phyloP scores from a whole-genome alignment of 2,797 vertebrate species.

The Chlorospingus flavigularis region DNA sequence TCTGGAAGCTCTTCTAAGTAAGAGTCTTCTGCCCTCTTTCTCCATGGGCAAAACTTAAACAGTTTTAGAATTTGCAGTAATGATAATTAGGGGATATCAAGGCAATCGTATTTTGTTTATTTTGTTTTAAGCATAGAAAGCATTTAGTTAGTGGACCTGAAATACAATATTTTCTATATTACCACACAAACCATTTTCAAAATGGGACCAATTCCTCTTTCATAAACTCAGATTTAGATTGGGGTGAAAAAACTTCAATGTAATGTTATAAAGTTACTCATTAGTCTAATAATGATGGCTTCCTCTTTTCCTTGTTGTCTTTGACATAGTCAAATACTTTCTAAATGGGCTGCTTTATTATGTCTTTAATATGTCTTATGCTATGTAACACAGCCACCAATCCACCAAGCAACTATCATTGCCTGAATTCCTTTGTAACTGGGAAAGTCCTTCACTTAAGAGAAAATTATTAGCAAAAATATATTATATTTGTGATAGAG shows the following conservation, averaged over 20 bases:
- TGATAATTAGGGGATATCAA: neutral
- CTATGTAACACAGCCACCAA: neutral
- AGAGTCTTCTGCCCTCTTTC: neutral
- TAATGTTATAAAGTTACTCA: neutral
- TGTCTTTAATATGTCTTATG: neutral
- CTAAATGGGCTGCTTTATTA: neutral
- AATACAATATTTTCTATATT: neutral
- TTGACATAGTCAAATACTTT: neutral
- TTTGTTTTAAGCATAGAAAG: neutral
- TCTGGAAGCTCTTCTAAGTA: neutral
- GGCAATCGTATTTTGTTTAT: neutral
- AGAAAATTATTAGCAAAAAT: neutral
- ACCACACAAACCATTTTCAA: neutral
- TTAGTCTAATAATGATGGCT: constrained; percentile 3
- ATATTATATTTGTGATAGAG: neutral
- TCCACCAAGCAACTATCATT: neutral
- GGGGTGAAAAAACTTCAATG: neutral
- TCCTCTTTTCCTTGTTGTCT: neutral
- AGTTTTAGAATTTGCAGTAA: neutral
- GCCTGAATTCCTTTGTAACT: neutral
- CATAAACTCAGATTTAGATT: neutral
- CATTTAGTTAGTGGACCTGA: neutral
- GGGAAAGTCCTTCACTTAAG: neutral
- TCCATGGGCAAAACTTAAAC: neutral
- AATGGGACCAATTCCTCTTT: neutral